These are phyloP conservation scores for Clepsis dumicolana DNA, from an alignment of 2,888 invertebrate genomes.

Conservation along the genomic window DNA sequence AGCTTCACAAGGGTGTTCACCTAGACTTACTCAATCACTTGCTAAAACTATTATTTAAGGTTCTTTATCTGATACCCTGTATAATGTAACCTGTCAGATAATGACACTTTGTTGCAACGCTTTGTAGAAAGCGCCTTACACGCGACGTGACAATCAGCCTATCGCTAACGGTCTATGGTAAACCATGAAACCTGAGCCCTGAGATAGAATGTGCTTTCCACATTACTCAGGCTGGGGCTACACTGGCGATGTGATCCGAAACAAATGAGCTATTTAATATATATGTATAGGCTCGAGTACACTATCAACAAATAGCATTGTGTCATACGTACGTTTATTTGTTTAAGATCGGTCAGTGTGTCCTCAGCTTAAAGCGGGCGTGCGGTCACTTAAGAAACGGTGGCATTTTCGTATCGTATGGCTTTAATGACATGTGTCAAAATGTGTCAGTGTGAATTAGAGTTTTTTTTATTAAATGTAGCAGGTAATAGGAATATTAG, in stretches of 20 bases:
- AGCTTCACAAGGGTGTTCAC: too few relatives aligned
- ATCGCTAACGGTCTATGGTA: slow-evolving; percentile 36
- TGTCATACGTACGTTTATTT: background rate
- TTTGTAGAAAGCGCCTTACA: slow-evolving; percentile 24
- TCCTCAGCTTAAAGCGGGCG: background rate
- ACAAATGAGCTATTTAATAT: background rate
- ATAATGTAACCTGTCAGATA: background rate
- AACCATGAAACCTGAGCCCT: slow-evolving; percentile 48
- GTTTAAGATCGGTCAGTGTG: background rate
- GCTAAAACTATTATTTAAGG: too few relatives aligned
- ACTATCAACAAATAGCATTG: background rate
- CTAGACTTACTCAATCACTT: too few relatives aligned
- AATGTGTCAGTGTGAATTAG: background rate
- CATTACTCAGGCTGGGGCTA: slow-evolving; percentile 19
- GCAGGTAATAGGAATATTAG: too few relatives aligned
- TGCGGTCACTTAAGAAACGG: background rate
- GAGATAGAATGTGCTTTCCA: slow-evolving; percentile 45
- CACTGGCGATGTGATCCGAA: background rate
- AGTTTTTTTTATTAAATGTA: background rate
- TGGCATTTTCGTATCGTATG: slow-evolving; percentile 6
- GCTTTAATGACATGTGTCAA: slow-evolving; percentile 19
- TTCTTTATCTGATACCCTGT: too few relatives aligned
- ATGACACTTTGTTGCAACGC: background rate
- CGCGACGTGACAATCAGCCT: slow-evolving; percentile 37
- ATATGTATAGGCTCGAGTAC: background rate